A percentile compares a stretch with the other conserved stretches of the same genome.
Conservation (phyloP, 2,888 invertebrate genomes). For the Sussaba pulchella region DNA sequence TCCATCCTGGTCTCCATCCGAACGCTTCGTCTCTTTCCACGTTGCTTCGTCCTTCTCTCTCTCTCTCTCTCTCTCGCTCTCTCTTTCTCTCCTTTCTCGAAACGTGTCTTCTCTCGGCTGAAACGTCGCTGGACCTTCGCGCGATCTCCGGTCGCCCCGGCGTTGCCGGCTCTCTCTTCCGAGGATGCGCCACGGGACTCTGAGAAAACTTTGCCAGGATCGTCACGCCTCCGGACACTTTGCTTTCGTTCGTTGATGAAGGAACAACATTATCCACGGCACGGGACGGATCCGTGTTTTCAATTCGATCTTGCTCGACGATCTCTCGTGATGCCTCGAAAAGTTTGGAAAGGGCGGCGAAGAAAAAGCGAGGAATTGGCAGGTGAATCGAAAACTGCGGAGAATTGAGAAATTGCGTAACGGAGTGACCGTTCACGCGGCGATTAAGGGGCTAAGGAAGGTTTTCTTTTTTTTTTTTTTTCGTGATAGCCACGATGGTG, state of each 20-base stretch:
- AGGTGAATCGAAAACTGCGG: not conserved
- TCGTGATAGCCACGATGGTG: constrained; percentile 51
- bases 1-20: constrained; percentile 24
- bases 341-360: too few relatives aligned
- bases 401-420: constrained; percentile 1
- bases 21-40: not conserved
- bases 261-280: constrained; percentile 28
- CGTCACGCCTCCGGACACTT: constrained; percentile 34
- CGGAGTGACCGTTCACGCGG: constrained; percentile 7
- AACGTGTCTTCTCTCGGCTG: constrained; percentile 50
- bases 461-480: not conserved
- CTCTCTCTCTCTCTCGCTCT: constrained; percentile 50
- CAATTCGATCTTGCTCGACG: not conserved
- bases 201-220: constrained; percentile 44
- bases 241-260: constrained; percentile 20
- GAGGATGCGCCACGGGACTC: constrained; percentile 21
- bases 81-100: constrained; percentile 42
- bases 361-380: not conserved
- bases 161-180: constrained; percentile 77
- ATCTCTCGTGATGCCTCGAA: too few relatives aligned
- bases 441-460: constrained; percentile 11
- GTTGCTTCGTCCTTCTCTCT: constrained; percentile 37
- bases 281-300: not conserved
- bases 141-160: constrained; percentile 70
- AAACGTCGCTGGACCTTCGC: constrained; percentile 66